Base-by-base conservation (phyloP, 1,140 invertebrate species). In the Drosophila gunungcola region DNA sequence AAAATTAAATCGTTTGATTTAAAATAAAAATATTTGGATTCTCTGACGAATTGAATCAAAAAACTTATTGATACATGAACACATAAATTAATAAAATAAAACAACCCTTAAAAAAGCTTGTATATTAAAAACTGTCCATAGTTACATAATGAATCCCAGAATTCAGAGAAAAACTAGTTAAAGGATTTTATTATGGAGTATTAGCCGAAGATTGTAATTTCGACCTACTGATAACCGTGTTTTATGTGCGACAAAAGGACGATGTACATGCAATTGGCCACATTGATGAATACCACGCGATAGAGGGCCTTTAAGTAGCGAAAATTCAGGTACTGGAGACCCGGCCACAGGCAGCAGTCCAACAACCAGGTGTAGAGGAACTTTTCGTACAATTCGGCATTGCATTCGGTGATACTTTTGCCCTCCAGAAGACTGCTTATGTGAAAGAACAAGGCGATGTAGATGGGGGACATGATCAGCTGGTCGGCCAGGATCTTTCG, bases 161-260 rank as follows among this genome's bases (percentile, higher is more conserved):
- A 21, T 21, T 21, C 0, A 1, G 1, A 21, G 16, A 21, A 21
- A 21, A 21, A 21, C 16, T 21, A 21, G 16, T 0, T 1, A 21
- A 21, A 1, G 1, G 16, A 21, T 21, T 21, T 21, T 21, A 1
- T 21, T 21, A 21, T 21, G 16, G 16, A 21, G 16, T 21, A 21
- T 21, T 1, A 21, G 16, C 16, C 29, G 29, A 5, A 1, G 4
- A 6, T 6, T 5, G 0, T 29, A 5, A 29, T 29, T 5, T 4
- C 29, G 1, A 1, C 4, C 6, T 29, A 29, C 6, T 4, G 4
- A 36, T n/a, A 39, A 21, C n/a, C 42, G 29, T 75, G 41, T 16
- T 65, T 74, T 10, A 75, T 49, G n/a, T 75, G 56, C n/a, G 70
- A 74, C 3, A 74, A 58, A 41, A 75, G 4, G 0, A 75, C 46